Evolutionary conservation across 1,140 invertebrate species (phyloP).

Genomic region (Drosophila teissieri): DNA sequence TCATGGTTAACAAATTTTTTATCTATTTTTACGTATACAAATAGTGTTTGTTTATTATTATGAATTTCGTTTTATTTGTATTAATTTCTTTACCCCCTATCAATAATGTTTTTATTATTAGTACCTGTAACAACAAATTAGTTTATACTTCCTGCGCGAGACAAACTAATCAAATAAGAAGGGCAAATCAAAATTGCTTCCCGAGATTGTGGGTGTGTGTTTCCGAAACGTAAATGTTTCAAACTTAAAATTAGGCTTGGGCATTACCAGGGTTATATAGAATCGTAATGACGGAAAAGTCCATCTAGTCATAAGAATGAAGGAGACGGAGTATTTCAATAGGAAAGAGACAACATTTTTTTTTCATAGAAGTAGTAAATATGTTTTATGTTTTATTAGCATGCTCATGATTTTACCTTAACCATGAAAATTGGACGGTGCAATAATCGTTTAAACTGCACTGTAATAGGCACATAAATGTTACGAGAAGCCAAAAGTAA

Average conservation of each 20-base stretch:
- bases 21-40: slow-evolving; percentile 33
- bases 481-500: slow-evolving; percentile 50
- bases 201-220: slow-evolving; percentile 7
- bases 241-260: slow-evolving; percentile 9
- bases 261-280: not conserved
- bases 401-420: not conserved
- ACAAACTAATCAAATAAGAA: slow-evolving; percentile 23
- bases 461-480: slow-evolving; percentile 33
- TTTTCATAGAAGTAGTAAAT: not conserved
- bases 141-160: slow-evolving; percentile 27
- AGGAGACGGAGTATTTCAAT: slow-evolving; percentile 9
- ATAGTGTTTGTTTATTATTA: slow-evolving; percentile 49
- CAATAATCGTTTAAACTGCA: not conserved
- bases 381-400: slow-evolving; percentile 1
- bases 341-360: slow-evolving; percentile 1
- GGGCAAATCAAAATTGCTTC: slow-evolving; percentile 15
- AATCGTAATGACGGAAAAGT: slow-evolving; percentile 23
- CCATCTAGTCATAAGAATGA: slow-evolving; percentile 70
- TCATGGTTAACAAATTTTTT: slow-evolving; percentile 50
- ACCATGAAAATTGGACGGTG: not conserved
- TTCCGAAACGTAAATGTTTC: not conserved
- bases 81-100: slow-evolving; percentile 44
- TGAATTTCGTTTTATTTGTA: slow-evolving; percentile 26
- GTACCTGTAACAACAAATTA: slow-evolving; percentile 28
- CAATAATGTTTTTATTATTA: slow-evolving; percentile 7